Percentiles rank a stretch among this genome's conserved stretches.
phyloP scores from a whole-genome alignment of 2,797 vertebrate genomes.

The Streptopelia turtur region DNA sequence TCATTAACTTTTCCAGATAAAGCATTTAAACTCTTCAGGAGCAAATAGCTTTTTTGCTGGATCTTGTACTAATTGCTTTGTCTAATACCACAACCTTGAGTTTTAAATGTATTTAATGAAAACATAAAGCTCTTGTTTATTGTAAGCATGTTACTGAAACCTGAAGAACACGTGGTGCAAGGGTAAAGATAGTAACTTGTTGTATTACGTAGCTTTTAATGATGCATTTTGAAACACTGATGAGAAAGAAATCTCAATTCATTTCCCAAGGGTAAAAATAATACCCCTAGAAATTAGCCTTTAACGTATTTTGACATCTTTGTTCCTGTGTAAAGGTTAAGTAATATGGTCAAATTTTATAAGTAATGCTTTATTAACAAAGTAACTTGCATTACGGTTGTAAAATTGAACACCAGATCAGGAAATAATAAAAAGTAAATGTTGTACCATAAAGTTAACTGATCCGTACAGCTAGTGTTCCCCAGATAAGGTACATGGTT shows the following conservation, averaged over 20 bases:
- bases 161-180: background rate
- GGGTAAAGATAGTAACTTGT: slow-evolving; percentile 5
- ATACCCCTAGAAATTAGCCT: slow-evolving; percentile 8
- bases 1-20: slow-evolving; percentile 52
- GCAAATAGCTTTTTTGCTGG: slow-evolving; percentile 17
- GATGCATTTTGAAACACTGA: background rate
- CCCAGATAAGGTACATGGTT: slow-evolving; percentile 26
- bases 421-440: slow-evolving; percentile 64
- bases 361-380: slow-evolving; percentile 51
- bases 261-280: slow-evolving; percentile 46
- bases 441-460: slow-evolving; percentile 64
- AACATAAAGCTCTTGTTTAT: slow-evolving; percentile 65
- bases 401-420: slow-evolving; percentile 63
- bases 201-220: slow-evolving; percentile 28
- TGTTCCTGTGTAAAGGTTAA: slow-evolving; percentile 54
- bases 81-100: background rate
- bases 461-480: slow-evolving; percentile 18
- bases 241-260: slow-evolving; percentile 15
- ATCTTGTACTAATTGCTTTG: slow-evolving; percentile 11
- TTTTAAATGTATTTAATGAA: slow-evolving; percentile 48
- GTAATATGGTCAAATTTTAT: slow-evolving; percentile 58
- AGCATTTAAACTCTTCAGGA: background rate
- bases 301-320: slow-evolving; percentile 53
- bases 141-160: slow-evolving; percentile 51
- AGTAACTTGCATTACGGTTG: slow-evolving; percentile 49